Evolutionary conservation across 2,797 vertebrate species (phyloP).

Genomic region (Aratinga solstitialis): DNA sequence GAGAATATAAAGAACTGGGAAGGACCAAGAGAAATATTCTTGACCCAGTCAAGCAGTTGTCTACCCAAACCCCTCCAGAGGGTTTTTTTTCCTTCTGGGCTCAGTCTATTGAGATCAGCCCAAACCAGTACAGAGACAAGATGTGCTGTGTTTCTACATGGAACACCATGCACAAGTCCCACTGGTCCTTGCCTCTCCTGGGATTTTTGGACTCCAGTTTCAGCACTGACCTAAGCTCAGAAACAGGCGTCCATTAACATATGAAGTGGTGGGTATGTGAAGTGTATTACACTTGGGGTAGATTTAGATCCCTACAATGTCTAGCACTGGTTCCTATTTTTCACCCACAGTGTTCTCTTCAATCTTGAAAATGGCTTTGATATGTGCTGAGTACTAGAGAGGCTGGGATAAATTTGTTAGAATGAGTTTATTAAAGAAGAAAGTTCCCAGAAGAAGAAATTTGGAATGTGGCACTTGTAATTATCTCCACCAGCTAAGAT

Average conservation of each 20-base stretch:
- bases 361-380: conserved; percentile 37
- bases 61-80: not conserved
- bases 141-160: not conserved
- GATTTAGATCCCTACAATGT: not conserved
- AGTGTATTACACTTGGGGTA: not conserved
- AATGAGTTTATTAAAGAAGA: conserved; percentile 48
- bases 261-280: not conserved
- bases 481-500: conserved; percentile 30
- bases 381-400: not conserved
- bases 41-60: fast-evolving
- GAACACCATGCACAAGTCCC: not conserved
- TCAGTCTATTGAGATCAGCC: not conserved
- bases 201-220: not conserved
- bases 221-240: not conserved
- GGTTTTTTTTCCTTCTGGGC: not conserved
- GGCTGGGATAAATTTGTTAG: conserved; percentile 45
- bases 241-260: not conserved
- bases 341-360: conserved; percentile 20
- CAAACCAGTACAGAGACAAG: not conserved
- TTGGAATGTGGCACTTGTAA: conserved; percentile 30
- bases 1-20: not conserved
- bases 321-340: conserved; percentile 21
- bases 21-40: not conserved
- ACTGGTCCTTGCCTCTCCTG: not conserved
- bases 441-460: conserved; percentile 39